phyloP scores from a whole-genome alignment of 1,140 invertebrate genomes.

The Akabosia matsudoensis region DNA sequence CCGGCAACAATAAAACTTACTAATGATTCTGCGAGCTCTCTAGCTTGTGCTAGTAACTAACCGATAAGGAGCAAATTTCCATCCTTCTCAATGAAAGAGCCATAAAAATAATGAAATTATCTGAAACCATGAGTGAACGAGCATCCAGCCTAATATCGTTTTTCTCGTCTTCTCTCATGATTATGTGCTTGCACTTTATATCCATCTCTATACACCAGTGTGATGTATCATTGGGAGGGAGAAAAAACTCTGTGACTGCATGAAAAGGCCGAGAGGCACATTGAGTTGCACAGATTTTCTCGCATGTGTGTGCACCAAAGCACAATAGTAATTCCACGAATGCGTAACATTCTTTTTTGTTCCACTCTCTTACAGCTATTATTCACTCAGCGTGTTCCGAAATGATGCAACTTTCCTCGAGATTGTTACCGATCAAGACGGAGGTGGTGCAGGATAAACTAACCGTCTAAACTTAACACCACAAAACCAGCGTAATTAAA shows the following conservation, averaged over 20 bases:
- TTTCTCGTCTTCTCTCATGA: neutral
- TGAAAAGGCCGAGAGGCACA: too few species aligned
- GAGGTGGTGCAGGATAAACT: too few species aligned
- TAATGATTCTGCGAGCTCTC: too few species aligned
- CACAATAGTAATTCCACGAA: neutral
- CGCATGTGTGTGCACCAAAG: neutral
- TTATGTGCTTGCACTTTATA: neutral
- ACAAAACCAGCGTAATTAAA: too few species aligned
- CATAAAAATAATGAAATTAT: conserved; percentile 16
- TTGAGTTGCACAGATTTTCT: neutral
- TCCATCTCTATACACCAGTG: neutral
- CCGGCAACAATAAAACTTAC: too few species aligned
- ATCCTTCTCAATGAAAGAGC: neutral
- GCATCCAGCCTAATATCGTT: neutral
- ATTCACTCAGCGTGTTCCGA: conserved; percentile 21
- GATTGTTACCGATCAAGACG: too few species aligned
- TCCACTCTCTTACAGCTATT: conserved; percentile 19
- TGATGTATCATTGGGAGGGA: too few species aligned
- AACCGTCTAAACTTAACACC: too few species aligned
- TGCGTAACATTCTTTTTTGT: conserved; percentile 13
- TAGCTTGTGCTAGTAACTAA: too few species aligned
- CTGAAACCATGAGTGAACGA: conserved; percentile 18
- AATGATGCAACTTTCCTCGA: too few species aligned
- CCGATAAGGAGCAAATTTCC: conserved; percentile 4
- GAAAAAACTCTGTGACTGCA: too few species aligned